phyloP scores from a whole-genome alignment of 2,113 vertebrate species.

The Mola mola region DNA sequence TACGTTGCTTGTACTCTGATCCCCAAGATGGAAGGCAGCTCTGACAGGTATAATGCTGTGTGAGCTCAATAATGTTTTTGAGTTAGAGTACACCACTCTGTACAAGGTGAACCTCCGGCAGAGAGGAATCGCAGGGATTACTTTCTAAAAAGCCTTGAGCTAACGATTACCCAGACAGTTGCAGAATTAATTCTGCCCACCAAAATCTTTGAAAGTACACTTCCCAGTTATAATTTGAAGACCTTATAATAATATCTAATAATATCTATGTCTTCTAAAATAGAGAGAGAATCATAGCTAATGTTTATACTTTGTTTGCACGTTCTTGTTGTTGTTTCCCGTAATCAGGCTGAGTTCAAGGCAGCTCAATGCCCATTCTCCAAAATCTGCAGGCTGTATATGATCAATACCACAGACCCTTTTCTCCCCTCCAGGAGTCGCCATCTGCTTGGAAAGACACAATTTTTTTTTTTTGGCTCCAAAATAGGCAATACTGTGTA shows the following conservation, averaged over 20 bases:
- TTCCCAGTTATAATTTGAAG: no score
- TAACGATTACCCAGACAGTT: constrained; percentile 32
- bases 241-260: no score
- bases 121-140: constrained; percentile 18
- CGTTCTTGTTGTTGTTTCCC: no score
- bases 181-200: constrained; percentile 23
- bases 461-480: no score
- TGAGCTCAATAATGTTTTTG: constrained; percentile 27
- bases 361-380: no score
- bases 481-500: no score
- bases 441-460: constrained; percentile 9
- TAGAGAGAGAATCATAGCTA: no score
- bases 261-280: no score
- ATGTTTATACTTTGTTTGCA: no score
- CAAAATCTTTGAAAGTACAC: constrained; percentile 12
- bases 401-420: constrained; percentile 24
- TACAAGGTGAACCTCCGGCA: constrained; percentile 23
- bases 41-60: constrained; percentile 12
- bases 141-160: constrained; percentile 41
- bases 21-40: constrained; percentile 21
- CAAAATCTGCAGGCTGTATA: constrained; percentile 10
- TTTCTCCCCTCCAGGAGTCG: constrained; percentile 8
- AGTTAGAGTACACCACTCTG: constrained; percentile 1
- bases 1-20: constrained; percentile 19
- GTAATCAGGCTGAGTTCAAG: no score